Evolutionary conservation across 2,797 vertebrate genomes (phyloP).

Genomic region (Serranus cabrilla): DNA sequence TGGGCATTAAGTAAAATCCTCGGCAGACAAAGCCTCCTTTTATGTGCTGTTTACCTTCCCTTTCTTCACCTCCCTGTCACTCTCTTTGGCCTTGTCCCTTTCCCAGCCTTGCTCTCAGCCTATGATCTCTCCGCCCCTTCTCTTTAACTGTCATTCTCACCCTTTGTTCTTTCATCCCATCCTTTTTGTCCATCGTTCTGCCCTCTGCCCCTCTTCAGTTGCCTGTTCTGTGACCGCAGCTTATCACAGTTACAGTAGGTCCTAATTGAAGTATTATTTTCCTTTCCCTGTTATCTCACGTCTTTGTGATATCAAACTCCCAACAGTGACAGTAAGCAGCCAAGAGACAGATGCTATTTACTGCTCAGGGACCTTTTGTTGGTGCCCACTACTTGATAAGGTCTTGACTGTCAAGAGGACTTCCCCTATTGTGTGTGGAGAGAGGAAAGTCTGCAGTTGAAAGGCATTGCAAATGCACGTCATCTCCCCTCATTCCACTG

Average conservation of each 20-base stretch:
- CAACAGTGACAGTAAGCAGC: conserved; percentile 60
- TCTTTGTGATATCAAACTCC: conserved; percentile 71
- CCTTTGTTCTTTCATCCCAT: conserved; percentile 51
- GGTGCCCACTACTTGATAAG: conserved; percentile 68
- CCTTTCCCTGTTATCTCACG: conserved; percentile 65
- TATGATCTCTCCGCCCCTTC: conserved; percentile 38
- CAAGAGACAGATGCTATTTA: conserved; percentile 69
- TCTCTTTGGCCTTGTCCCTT: conserved; percentile 38
- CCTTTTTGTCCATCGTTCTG: conserved; percentile 51
- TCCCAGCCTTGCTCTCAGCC: conserved; percentile 27
- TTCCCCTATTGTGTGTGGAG: conserved; percentile 46
- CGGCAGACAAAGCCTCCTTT: conserved; percentile 69
- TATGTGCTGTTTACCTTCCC: conserved; percentile 64
- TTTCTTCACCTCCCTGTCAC: conserved; percentile 46
- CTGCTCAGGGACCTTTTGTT: conserved; percentile 63
- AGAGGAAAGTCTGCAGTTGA: conserved; percentile 46
- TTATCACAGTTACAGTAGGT: conserved; percentile 72
- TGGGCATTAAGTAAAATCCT: conserved; percentile 53
- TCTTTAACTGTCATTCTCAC: conserved; percentile 44
- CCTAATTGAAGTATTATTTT: conserved; percentile 78
- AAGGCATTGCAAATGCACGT: conserved; percentile 31
- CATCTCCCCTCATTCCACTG: conserved; percentile 35
- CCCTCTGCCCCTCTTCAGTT: conserved; percentile 36
- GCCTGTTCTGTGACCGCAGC: conserved; percentile 43
- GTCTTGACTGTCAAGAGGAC: conserved; percentile 66